Percentiles rank a stretch among this genome's conserved stretches.
These are phyloP conservation scores for Brachionichthys hirsutus DNA, from an alignment of 2,113 vertebrate species.

Conservation along the genomic window DNA sequence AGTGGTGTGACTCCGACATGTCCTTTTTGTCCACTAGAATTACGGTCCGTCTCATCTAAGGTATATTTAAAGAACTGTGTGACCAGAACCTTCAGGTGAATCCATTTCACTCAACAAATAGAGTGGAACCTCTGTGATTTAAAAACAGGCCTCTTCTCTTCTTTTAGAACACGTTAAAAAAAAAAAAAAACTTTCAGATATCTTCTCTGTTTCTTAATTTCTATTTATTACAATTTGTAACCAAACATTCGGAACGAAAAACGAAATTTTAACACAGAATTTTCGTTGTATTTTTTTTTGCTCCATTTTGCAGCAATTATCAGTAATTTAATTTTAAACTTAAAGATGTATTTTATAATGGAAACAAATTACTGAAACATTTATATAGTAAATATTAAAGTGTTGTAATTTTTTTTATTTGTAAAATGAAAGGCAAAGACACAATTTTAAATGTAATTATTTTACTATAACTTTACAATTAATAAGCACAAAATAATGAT, in stretches of 20 bases:
- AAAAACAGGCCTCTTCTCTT: conserved; percentile 20
- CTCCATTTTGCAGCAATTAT: neutral
- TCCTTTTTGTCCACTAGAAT: conserved; percentile 48
- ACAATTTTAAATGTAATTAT: neutral
- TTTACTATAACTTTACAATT: too few species aligned
- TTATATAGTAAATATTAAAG: neutral
- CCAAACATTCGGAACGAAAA: too few species aligned
- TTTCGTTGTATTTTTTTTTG: too few species aligned
- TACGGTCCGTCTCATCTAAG: conserved; percentile 44
- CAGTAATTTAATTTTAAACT: neutral
- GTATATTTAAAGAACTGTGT: conserved; percentile 50
- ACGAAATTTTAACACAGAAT: too few species aligned
- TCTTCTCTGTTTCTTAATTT: too few species aligned
- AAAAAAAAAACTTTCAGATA: too few species aligned
- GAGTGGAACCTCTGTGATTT: conserved; percentile 38
- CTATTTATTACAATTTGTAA: too few species aligned
- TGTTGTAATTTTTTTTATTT: neutral
- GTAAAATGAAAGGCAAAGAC: neutral
- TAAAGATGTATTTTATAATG: neutral
- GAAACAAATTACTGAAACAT: neutral
- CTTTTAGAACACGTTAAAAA: too few species aligned
- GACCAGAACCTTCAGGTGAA: conserved; percentile 48
- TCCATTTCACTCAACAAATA: conserved; percentile 39
- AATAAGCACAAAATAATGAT: too few species aligned
- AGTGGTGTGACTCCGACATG: conserved; percentile 38